These are phyloP conservation scores for Herpetotheres cachinnans DNA, from an alignment of 2,113 vertebrate species.

Conservation along the genomic window DNA sequence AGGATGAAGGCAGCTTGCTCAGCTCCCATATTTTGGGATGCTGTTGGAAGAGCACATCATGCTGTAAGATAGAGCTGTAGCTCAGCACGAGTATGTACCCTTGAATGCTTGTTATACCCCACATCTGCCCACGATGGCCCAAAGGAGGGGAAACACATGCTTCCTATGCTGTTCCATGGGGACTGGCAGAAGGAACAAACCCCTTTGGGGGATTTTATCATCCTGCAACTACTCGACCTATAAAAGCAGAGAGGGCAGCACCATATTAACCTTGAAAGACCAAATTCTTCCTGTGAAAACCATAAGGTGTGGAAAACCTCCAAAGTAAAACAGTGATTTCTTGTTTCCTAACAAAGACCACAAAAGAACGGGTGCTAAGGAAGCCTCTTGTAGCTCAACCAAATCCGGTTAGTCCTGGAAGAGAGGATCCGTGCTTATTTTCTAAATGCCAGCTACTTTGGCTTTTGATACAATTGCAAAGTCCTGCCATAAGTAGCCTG, in stretches of 20 bases:
- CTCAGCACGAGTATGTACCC: background rate
- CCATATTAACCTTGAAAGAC: background rate
- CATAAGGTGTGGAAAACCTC: background rate
- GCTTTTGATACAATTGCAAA: background rate
- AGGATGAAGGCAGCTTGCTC: background rate
- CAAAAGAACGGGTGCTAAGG: rapidly evolving
- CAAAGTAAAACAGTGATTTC: background rate
- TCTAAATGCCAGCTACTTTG: background rate
- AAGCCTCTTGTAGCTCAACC: background rate
- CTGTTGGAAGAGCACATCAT: background rate
- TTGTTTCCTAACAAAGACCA: background rate
- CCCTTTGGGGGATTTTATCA: background rate
- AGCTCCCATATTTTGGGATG: background rate
- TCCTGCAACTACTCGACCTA: background rate
- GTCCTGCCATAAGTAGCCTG: background rate
- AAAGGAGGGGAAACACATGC: background rate
- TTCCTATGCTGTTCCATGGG: rapidly evolving
- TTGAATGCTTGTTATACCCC: background rate
- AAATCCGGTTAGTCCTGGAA: background rate
- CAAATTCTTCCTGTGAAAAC: background rate
- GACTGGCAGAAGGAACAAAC: background rate
- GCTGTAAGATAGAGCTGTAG: background rate
- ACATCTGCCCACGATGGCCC: background rate
- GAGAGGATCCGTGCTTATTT: background rate
- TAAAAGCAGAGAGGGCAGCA: background rate